Evolutionary conservation across 2,888 invertebrate species (phyloP).

Genomic region (Pachycephus smyrnensis): DNA sequence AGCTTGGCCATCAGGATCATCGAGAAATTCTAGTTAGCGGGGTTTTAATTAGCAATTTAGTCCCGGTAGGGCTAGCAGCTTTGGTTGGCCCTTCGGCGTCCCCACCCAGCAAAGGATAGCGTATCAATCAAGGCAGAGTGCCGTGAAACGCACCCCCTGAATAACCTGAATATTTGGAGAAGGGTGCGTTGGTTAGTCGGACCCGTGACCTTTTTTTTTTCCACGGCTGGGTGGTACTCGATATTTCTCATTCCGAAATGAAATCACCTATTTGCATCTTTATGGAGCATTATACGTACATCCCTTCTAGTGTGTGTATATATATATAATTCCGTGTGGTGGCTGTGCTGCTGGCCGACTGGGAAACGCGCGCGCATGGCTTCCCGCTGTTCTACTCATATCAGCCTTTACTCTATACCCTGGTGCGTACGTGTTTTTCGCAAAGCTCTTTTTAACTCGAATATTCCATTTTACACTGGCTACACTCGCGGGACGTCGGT

Average conservation of each 20-base stretch:
- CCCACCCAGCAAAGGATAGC: conserved; percentile 1
- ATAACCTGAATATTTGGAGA: conserved; percentile 20
- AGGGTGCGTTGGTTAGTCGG: no score
- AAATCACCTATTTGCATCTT: conserved; percentile 50
- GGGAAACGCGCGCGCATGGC: no score
- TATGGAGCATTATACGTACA: conserved; percentile 41
- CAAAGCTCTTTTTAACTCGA: no score
- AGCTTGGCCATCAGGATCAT: neutral
- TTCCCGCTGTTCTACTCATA: no score
- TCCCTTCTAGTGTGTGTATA: no score
- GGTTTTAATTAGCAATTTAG: conserved; percentile 29
- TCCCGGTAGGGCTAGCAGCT: conserved; percentile 3
- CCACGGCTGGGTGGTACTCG: conserved; percentile 9
- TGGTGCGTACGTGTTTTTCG: neutral
- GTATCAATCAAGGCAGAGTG: conserved; percentile 27
- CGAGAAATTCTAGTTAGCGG: conserved; percentile 18
- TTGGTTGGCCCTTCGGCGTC: neutral
- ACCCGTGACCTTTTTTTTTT: no score
- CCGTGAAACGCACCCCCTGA: conserved; percentile 24
- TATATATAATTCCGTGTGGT: no score
- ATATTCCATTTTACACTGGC: no score
- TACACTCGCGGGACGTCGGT: no score
- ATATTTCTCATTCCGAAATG: conserved; percentile 40
- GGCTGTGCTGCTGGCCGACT: no score
- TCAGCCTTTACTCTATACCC: neutral